These are phyloP conservation scores for Suncus etruscus DNA, from an alignment of 2,113 vertebrate genomes.

Conservation along the genomic window DNA sequence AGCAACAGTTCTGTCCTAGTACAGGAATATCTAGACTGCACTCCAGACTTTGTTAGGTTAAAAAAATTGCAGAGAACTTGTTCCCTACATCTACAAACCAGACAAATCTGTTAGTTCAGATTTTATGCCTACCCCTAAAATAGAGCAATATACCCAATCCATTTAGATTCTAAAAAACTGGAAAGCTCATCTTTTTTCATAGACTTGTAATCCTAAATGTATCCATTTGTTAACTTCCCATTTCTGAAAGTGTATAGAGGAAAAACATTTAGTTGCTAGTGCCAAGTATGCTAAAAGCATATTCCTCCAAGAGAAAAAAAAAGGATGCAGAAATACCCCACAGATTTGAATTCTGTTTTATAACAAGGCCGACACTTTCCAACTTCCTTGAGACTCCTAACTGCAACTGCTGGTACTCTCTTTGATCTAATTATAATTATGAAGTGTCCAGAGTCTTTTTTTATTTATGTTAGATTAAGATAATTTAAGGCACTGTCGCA, in stretches of 20 bases:
- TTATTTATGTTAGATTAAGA: constrained; percentile 51
- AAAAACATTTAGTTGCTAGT: not conserved
- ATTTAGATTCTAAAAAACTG: not conserved
- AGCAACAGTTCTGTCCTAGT: constrained; percentile 33
- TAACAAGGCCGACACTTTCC: not conserved
- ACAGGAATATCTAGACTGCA: not conserved
- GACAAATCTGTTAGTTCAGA: constrained; percentile 26
- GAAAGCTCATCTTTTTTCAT: constrained; percentile 6
- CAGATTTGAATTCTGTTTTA: not conserved
- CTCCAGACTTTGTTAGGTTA: constrained; percentile 56
- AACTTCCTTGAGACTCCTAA: not conserved
- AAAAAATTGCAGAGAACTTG: constrained; percentile 48
- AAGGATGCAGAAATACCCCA: not conserved
- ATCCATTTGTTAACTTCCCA: constrained; percentile 21
- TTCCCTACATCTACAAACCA: constrained; percentile 21
- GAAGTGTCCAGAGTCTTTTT: not conserved
- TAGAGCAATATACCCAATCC: not conserved
- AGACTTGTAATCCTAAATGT: constrained; percentile 33
- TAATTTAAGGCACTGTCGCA: not conserved
- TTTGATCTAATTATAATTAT: constrained; percentile 47
- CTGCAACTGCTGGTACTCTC: constrained; percentile 12
- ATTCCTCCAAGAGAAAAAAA: not conserved
- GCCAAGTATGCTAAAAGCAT: not conserved
- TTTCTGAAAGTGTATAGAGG: constrained; percentile 20
- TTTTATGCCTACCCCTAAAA: constrained; percentile 7